phyloP scores from a whole-genome alignment of 2,888 invertebrate species.

The Podabrus alpinus region DNA sequence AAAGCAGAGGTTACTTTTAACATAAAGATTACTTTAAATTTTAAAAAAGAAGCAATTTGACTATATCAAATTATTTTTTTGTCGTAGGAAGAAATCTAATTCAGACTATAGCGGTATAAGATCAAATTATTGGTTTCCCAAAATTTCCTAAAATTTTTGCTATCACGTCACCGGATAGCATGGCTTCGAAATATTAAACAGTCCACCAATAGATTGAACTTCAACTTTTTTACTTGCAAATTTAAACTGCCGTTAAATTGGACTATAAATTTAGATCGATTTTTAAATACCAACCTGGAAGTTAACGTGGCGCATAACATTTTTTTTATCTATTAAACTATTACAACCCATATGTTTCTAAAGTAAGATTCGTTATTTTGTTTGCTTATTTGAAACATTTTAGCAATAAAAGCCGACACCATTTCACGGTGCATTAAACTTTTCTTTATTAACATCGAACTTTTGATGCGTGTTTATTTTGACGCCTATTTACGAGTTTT shows the following conservation, averaged over 20 bases:
- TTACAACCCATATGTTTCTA: background rate
- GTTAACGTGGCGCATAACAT: background rate
- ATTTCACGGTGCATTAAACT: background rate
- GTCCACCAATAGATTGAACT: background rate
- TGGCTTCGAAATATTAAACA: background rate
- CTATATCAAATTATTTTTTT: too few species aligned
- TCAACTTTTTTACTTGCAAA: background rate
- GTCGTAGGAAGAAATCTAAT: too few species aligned
- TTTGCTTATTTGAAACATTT: background rate
- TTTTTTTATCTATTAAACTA: background rate
- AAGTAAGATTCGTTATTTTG: background rate
- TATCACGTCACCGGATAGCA: background rate
- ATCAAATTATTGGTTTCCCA: background rate
- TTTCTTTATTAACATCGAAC: background rate
- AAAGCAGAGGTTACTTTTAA: too few species aligned
- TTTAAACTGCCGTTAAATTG: background rate
- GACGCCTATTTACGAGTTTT: background rate
- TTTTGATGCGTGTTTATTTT: slow-evolving; percentile 3
- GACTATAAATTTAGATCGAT: background rate
- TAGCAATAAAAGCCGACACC: background rate
- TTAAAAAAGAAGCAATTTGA: too few species aligned
- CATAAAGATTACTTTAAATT: too few species aligned
- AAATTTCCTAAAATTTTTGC: too few species aligned
- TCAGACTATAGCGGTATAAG: too few species aligned
- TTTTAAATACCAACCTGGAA: background rate